Evolutionary conservation across 2,797 vertebrate genomes (phyloP), one percentile per base, ranked within the genome.

Genomic region (Sardinella longiceps): DNA sequence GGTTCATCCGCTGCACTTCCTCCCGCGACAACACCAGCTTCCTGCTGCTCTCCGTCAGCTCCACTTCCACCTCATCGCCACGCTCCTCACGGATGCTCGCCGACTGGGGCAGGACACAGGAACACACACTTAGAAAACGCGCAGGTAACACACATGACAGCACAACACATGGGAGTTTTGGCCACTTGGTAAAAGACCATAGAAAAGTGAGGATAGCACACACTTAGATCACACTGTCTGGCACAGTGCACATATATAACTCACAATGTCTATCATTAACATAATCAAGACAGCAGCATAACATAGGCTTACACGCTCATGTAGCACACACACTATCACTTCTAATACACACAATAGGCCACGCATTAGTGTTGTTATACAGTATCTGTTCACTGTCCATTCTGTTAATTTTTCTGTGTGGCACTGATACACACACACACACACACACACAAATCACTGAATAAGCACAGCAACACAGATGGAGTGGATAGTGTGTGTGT

Each of bases 1-100:
- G 97, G 93, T 98, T 98, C 97, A 98, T 98, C 81, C 97, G 94
- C 94, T 98, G 97, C 80, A 98, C 94, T 90, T 97, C 97, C 91
- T 97, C 97, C 85, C 97, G 94, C 80, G 96, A 95, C 87, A 98
- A 92, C 15, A 95, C 94, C 90, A 97, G 86, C 89, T 91, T 92
- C 86, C 95, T 92, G 80, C 96, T 95, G 30, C 94, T 97, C 91
- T 98, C 97, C 0, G 96, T 96, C 88, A 98, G 94, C 93, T 98
- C 97, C 87, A 98, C 96, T 89, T 97, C 96, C 46, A 97, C 95
- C 91, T 97, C 96, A 53, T 97, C 97, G 0, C 95, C 96, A 0
- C 94, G 94, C 91, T 98, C 97, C 20, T 97, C 95, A 0, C 95
- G 94, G 56, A 98, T 94, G 28, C 96, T 96, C 23, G 97, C 97